Conservation (phyloP, 2,888 invertebrate species). For the Lycocerus yunnanus region DNA sequence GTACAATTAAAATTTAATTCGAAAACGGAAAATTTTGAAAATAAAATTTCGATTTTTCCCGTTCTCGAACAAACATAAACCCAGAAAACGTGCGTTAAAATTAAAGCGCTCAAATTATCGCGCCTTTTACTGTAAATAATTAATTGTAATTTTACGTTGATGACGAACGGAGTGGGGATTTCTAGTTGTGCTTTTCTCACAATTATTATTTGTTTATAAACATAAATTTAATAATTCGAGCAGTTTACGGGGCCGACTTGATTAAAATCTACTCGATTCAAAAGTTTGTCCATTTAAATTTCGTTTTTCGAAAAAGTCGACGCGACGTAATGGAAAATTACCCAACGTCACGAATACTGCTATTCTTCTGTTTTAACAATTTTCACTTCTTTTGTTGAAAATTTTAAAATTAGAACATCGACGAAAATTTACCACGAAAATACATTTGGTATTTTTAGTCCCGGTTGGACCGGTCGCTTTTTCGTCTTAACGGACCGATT, state of each 20-base stretch:
- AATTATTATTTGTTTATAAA: neutral
- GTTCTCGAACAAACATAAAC: neutral
- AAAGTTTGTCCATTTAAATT: neutral
- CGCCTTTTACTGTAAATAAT: slow-evolving; percentile 26
- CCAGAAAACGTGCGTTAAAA: neutral
- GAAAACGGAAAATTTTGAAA: neutral
- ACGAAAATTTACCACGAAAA: neutral
- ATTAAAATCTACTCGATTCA: neutral
- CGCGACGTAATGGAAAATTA: neutral
- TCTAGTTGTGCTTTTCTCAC: slow-evolving; percentile 12
- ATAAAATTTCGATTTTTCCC: neutral
- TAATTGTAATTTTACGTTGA: slow-evolving; percentile 18
- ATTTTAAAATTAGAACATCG: neutral
- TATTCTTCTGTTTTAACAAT: neutral
- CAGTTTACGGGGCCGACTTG: neutral
- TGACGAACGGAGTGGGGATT: slow-evolving; percentile 27
- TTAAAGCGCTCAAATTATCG: slow-evolving; percentile 16
- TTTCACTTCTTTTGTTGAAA: neutral
- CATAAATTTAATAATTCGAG: neutral
- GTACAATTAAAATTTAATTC: slow-evolving; percentile 5
- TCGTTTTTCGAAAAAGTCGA: neutral
- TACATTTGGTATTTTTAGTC: neutral
- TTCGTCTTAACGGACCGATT: neutral
- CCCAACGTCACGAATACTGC: neutral
- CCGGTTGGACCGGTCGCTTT: neutral